A percentile compares a stretch with the other conserved stretches of the same genome.
phyloP scores from a whole-genome alignment of 2,888 invertebrate genomes.

The Amiota minor region DNA sequence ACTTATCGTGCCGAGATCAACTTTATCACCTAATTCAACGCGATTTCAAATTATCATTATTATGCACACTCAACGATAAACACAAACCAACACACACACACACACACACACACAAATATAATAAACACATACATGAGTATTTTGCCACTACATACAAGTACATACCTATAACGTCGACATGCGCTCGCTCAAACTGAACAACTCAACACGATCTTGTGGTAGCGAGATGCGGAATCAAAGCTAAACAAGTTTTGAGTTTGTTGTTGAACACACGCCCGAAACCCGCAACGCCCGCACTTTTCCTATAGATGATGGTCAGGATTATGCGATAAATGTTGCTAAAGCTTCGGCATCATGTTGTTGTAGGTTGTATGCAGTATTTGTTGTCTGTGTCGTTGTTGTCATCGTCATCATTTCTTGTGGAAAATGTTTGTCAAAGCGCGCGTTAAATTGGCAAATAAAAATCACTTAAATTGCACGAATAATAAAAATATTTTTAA shows the following conservation, averaged over 20 bases:
- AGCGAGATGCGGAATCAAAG: background rate
- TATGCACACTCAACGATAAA: conserved; percentile 36
- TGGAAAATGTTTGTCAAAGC: conserved; percentile 5
- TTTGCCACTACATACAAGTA: no score
- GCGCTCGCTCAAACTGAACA: no score
- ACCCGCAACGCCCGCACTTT: background rate
- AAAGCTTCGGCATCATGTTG: conserved; percentile 15
- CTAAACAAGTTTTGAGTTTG: conserved; percentile 24
- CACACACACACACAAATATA: conserved; percentile 15
- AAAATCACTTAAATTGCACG: conserved; percentile 28
- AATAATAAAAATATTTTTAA: conserved; percentile 30
- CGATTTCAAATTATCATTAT: conserved; percentile 57
- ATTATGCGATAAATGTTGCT: conserved; percentile 44
- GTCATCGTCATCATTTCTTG: conserved; percentile 8
- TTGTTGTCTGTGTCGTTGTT: background rate
- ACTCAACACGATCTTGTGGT: no score
- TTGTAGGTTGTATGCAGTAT: background rate
- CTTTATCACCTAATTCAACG: conserved; percentile 65
- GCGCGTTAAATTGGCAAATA: conserved; percentile 25
- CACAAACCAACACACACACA: conserved; percentile 5
- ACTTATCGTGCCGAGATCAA: conserved; percentile 69
- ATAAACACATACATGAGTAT: background rate
- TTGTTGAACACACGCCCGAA: background rate
- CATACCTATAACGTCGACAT: no score
- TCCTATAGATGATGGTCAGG: conserved; percentile 33